phyloP scores from a whole-genome alignment of 2,797 vertebrate genomes.

The Pelodytes ibericus region DNA sequence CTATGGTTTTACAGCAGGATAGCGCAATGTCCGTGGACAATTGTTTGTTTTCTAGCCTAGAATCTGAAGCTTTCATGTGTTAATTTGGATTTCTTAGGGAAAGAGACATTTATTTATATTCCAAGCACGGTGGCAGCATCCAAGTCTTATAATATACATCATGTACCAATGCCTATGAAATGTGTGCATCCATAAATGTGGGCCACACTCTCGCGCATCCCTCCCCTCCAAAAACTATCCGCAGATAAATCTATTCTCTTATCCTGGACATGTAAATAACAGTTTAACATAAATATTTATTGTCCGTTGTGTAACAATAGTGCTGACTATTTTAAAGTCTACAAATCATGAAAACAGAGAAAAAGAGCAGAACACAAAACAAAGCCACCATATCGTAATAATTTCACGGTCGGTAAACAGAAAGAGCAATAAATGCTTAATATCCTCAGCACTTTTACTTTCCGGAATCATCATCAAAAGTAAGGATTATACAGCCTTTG shows the following conservation, averaged over 20 bases:
- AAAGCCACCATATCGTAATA: conserved; percentile 45
- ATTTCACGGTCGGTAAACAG: conserved; percentile 55
- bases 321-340: background rate
- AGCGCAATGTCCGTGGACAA: too few species aligned
- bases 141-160: too few species aligned
- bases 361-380: background rate
- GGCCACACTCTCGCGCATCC: too few species aligned
- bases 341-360: background rate
- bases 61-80: too few species aligned
- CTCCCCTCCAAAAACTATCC: too few species aligned
- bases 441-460: conserved; percentile 30
- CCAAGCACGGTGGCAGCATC: too few species aligned
- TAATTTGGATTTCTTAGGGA: too few species aligned
- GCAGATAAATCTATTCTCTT: background rate
- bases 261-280: background rate
- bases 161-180: too few species aligned
- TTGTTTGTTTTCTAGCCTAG: too few species aligned
- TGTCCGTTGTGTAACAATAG: background rate
- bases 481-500: conserved; percentile 40
- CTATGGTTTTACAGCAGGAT: too few species aligned
- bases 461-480: conserved; percentile 49
- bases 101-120: too few species aligned
- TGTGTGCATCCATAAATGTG: too few species aligned
- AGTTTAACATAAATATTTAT: background rate
- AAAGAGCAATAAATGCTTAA: conserved; percentile 52